These are phyloP conservation scores for Aphidoletes aphidimyza DNA, from an alignment of 2,888 invertebrate genomes.

Conservation along the genomic window DNA sequence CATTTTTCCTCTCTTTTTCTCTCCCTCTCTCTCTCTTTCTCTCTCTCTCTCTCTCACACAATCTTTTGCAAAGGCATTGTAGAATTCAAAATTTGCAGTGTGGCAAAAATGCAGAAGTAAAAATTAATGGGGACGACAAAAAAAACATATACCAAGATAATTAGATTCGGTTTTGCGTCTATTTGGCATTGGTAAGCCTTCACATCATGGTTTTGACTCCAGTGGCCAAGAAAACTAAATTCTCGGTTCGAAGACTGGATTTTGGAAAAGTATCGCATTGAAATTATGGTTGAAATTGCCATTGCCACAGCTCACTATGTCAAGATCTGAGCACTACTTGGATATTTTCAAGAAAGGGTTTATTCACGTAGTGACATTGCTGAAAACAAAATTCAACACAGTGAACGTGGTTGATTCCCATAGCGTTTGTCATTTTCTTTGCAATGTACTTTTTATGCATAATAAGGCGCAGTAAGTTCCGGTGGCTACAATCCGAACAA, in stretches of 20 bases:
- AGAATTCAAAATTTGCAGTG: background rate
- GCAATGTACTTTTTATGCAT: background rate
- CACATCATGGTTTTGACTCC: background rate
- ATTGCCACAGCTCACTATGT: no score
- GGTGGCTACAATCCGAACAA: background rate
- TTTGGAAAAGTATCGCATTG: background rate
- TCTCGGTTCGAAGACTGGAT: no score
- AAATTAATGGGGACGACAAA: background rate
- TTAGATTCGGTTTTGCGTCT: background rate
- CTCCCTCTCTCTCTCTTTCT: background rate
- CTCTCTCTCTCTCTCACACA: background rate
- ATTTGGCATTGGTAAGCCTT: background rate
- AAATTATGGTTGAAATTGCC: no score
- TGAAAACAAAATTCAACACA: background rate
- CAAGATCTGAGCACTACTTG: no score
- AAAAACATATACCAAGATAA: background rate
- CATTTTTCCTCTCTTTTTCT: background rate
- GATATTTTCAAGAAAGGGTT: no score
- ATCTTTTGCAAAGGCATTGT: background rate
- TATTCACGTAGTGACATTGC: background rate
- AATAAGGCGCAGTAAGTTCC: background rate
- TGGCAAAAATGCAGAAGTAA: conserved; percentile 14
- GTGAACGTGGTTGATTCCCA: background rate
- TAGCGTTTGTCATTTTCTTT: background rate
- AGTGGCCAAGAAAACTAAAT: no score